Evolutionary conservation across 2,888 invertebrate species (phyloP), one percentile per base, ranked within the genome.

Genomic region (Macaria notata): DNA sequence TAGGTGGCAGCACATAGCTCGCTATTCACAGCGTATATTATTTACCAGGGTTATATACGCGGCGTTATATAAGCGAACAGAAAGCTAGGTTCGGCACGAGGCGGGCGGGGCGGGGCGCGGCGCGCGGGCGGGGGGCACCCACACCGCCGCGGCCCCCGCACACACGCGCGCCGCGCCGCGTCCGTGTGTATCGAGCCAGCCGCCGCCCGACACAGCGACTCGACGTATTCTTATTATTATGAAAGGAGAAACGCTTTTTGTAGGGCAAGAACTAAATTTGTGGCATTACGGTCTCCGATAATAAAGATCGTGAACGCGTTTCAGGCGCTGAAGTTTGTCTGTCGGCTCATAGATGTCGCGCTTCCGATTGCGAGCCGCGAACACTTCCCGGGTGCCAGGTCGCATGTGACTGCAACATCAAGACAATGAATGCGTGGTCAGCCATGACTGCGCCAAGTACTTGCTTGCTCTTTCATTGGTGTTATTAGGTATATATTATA

Each of bases 201-300:
- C 83, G 86, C 85, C 84, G 83, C 78, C 83, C 86, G 62, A 61
- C 59, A 61, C 83, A 81, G 82, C 86, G 88, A 89, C 89, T 88
- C 89, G 85, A 83, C 92, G 92, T 93, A 93, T 93, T 93, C 93
- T 93, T 90, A 93, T 93, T 92, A 91, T 90, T 87, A 90, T 85
- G 90, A 91, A 89, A 91, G 89, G 88, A 91, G 90, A 91, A 91
- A 91, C 90, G 91, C 86, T 91, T 91, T 91, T 91, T 91, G 91
- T 91, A 89, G 91, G 91, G 88, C 91, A 90, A 88, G 86, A 90
- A 89, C 90, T 91, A 91, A 90, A 90, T 90, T 87, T 88, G 90
- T 88, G 81, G 88, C 87, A 88, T 88, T 86, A 86, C 84, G 72
- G 81, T 79, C 79, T 83, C 83, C 84, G 84, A 87, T 88, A 88